These are phyloP conservation scores for Pandion haliaetus DNA, from an alignment of 2,113 vertebrate genomes.

Conservation along the genomic window DNA sequence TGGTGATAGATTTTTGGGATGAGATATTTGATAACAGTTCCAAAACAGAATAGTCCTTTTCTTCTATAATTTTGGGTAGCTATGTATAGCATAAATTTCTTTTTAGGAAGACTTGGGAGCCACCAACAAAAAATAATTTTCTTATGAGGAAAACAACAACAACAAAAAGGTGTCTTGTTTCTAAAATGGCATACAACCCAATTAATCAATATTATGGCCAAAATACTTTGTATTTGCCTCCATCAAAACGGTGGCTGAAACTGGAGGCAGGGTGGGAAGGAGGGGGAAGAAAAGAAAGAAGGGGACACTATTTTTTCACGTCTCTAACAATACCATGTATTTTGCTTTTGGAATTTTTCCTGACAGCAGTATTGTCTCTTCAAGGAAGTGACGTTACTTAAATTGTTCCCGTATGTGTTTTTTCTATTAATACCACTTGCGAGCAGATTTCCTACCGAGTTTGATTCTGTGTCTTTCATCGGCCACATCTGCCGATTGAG, in stretches of 20 bases:
- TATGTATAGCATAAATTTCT: background rate
- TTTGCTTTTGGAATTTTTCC: background rate
- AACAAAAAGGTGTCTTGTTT: background rate
- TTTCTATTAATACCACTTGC: slow-evolving; percentile 57
- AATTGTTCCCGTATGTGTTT: slow-evolving; percentile 10
- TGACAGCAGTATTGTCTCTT: background rate
- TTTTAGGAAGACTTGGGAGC: background rate
- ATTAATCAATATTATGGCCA: background rate
- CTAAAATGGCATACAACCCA: background rate
- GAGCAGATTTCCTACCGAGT: slow-evolving; percentile 46
- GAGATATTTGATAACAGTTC: background rate
- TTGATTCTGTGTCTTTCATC: slow-evolving; percentile 9
- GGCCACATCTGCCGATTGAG: slow-evolving; percentile 12
- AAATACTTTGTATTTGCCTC: background rate
- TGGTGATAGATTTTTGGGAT: background rate
- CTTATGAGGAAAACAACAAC: background rate
- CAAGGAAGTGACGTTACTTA: slow-evolving; percentile 10
- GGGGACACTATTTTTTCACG: accelerated
- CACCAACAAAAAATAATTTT: background rate
- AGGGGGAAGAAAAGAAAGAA: background rate
- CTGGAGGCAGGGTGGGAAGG: background rate
- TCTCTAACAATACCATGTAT: background rate
- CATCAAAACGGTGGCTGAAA: background rate
- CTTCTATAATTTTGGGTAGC: background rate
- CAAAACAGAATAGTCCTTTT: background rate